Conservation (phyloP, 2,113 vertebrate genomes). For the Seriola dumerili region DNA sequence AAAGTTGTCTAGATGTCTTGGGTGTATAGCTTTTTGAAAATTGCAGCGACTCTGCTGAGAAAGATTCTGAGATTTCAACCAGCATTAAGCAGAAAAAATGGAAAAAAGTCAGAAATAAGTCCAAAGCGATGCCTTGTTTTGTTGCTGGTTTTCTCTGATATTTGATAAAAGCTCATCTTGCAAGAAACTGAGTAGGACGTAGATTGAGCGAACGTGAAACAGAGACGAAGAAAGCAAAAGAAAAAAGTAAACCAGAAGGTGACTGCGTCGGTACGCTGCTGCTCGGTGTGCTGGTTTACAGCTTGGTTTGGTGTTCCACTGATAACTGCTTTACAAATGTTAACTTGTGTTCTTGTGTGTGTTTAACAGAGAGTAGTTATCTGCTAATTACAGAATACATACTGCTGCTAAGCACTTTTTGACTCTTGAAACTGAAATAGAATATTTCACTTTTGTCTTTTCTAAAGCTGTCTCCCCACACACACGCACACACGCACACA, state of each 20-base stretch:
- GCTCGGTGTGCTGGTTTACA: not conserved
- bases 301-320: not conserved
- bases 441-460: not conserved
- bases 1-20: not conserved
- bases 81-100: not conserved
- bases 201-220: constrained; percentile 3
- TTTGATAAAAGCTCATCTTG: constrained; percentile 12
- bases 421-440: constrained; percentile 29
- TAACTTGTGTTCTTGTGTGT: not conserved
- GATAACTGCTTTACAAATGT: constrained; percentile 5
- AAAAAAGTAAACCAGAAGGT: fast-evolving
- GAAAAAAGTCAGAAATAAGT: not conserved
- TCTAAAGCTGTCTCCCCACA: not conserved
- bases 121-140: not conserved
- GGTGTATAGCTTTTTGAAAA: not conserved
- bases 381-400: constrained; percentile 15
- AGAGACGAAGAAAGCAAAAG: constrained; percentile 12
- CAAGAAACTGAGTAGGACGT: constrained; percentile 4
- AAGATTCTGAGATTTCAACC: not conserved
- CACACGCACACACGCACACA: not conserved
- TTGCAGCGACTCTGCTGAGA: not conserved
- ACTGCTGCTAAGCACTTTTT: not conserved
- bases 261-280: constrained; percentile 1
- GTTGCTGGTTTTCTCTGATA: not conserved
- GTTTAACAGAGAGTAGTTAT: constrained; percentile 26